These are phyloP conservation scores for Brotogeris chrysoptera DNA, from an alignment of 2,797 vertebrate genomes.

Conservation along the genomic window DNA sequence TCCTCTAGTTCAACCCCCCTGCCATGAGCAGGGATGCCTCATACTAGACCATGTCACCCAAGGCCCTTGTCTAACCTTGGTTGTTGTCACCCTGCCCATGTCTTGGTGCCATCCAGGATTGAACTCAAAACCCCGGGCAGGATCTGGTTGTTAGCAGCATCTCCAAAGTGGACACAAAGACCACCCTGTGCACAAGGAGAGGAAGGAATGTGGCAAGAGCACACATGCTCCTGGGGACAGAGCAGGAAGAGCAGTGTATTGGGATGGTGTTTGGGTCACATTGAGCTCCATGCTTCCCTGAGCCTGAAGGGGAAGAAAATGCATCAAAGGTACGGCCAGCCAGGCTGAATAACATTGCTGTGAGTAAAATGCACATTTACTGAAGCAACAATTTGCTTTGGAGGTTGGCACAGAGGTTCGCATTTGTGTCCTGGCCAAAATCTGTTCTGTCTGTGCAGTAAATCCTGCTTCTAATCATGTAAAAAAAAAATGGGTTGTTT, in stretches of 20 bases:
- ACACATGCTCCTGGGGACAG: accelerated
- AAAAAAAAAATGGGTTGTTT: not conserved
- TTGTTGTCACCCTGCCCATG: not conserved
- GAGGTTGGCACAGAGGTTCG: not conserved
- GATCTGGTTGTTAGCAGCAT: not conserved
- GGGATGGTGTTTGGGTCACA: accelerated
- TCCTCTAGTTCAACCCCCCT: no score
- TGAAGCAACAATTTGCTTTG: not conserved
- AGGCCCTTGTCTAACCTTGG: accelerated
- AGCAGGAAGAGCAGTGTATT: accelerated
- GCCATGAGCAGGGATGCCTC: not conserved
- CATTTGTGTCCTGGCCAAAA: not conserved
- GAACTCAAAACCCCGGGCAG: accelerated
- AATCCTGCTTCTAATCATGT: not conserved
- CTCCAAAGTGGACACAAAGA: not conserved
- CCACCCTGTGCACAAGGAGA: accelerated
- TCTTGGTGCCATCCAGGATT: not conserved
- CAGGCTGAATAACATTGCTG: not conserved
- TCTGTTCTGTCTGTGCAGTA: not conserved
- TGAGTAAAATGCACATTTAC: not conserved
- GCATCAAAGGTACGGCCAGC: not conserved
- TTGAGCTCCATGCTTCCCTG: accelerated
- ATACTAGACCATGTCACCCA: accelerated
- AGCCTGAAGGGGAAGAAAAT: not conserved
- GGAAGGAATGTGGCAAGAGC: accelerated